Conservation (phyloP, 2,797 vertebrate species). For the Novumbra hubbsi region DNA sequence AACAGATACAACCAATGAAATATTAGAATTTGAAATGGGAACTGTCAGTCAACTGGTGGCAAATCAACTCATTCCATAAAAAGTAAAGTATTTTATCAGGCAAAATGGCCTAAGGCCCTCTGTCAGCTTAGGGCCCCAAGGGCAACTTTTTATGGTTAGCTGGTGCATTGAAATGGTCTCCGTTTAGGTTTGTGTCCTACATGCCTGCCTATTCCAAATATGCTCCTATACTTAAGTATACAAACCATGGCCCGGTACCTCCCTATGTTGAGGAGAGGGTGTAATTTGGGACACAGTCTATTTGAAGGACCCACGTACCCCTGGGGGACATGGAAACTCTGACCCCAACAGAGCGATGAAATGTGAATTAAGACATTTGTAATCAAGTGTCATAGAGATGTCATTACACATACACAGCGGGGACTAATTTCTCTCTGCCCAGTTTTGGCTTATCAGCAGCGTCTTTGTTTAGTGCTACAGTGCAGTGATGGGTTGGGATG, state of each 20-base stretch:
- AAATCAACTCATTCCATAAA: no score
- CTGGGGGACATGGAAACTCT: not conserved
- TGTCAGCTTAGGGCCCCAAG: no score
- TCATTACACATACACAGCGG: conserved; percentile 48
- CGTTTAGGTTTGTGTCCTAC: not conserved
- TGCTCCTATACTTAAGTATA: not conserved
- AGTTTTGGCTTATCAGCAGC: conserved; percentile 34
- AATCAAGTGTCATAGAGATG: conserved; percentile 41
- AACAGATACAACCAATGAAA: no score
- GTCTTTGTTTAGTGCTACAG: conserved; percentile 29
- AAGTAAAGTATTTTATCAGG: no score
- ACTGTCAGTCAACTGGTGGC: no score
- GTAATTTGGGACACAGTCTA: not conserved
- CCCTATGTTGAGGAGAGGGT: not conserved
- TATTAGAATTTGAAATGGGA: no score
- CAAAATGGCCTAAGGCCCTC: no score
- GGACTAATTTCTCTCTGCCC: conserved; percentile 16
- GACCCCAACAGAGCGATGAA: conserved; percentile 18
- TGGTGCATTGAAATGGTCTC: no score
- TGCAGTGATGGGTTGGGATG: not conserved
- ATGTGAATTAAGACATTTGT: conserved; percentile 33
- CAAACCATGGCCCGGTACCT: not conserved
- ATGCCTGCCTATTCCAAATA: not conserved
- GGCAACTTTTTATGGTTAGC: no score
- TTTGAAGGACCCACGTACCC: not conserved